phyloP scores from a whole-genome alignment of 2,888 invertebrate species.

The Operophtera brumata region DNA sequence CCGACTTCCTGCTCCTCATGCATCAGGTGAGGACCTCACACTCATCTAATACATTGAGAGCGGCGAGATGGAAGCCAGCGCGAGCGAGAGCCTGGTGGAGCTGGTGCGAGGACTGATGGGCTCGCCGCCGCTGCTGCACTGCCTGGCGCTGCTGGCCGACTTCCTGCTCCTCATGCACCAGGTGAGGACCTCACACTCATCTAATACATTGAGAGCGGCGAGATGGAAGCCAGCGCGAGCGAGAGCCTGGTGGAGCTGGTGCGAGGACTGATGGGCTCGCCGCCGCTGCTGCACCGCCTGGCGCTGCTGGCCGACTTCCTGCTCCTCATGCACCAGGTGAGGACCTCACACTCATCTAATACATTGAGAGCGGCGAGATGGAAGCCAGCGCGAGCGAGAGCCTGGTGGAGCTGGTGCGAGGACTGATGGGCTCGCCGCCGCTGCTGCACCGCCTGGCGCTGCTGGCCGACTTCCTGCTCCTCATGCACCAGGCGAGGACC shows the following conservation, averaged over 20 bases:
- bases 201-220: conserved; percentile 69
- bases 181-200: conserved; percentile 37
- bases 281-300: conserved; percentile 83
- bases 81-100: conserved; percentile 69
- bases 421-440: conserved; percentile 80
- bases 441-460: conserved; percentile 83
- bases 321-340: conserved; percentile 84
- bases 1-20: conserved; percentile 85
- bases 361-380: conserved; percentile 69
- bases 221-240: conserved; percentile 54
- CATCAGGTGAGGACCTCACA: conserved; percentile 72
- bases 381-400: conserved; percentile 52
- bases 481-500: conserved; percentile 82
- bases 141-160: conserved; percentile 84
- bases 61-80: conserved; percentile 56
- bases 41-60: too few species aligned
- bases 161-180: conserved; percentile 87
- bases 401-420: conserved; percentile 60
- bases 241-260: conserved; percentile 67
- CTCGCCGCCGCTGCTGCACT: conserved; percentile 82
- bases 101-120: conserved; percentile 51
- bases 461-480: conserved; percentile 84
- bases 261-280: conserved; percentile 66
- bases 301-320: conserved; percentile 85
- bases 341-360: background rate